These are phyloP conservation scores for Notospermus geniculatus DNA, from an alignment of 1,140 invertebrate genomes.

Conservation along the genomic window DNA sequence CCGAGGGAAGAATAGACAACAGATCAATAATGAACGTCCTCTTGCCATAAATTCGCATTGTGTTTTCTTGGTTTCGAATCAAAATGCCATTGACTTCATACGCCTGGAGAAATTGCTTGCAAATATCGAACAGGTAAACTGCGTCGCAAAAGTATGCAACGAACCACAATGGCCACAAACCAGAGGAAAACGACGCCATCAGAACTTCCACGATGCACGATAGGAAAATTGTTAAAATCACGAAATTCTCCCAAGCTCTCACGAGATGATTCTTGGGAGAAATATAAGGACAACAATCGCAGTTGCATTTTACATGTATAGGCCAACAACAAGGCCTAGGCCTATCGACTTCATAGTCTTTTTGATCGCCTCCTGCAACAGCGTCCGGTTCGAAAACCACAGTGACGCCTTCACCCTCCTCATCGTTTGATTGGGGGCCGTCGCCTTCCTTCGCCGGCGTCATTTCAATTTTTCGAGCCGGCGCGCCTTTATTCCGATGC, in stretches of 20 bases:
- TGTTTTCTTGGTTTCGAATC: not conserved
- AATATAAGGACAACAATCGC: not conserved
- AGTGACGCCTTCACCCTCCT: too few species aligned
- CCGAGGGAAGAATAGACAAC: not conserved
- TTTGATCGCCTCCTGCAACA: too few species aligned
- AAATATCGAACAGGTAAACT: not conserved
- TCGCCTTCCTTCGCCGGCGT: too few species aligned
- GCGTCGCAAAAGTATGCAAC: not conserved
- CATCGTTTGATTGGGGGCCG: too few species aligned
- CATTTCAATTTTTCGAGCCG: too few species aligned
- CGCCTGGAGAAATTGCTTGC: not conserved
- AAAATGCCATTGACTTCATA: not conserved
- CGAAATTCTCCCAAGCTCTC: not conserved
- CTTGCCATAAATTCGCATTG: not conserved
- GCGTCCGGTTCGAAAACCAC: too few species aligned
- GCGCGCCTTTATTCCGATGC: too few species aligned
- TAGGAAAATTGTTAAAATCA: not conserved
- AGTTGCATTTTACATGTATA: not conserved
- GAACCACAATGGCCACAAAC: not conserved
- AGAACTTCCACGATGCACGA: not conserved
- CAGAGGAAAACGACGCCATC: not conserved
- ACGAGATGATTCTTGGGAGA: not conserved
- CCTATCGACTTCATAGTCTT: too few species aligned
- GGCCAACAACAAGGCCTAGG: too few species aligned
- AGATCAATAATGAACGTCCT: not conserved